Percentiles rank a stretch among this genome's conserved stretches.
These are phyloP conservation scores for Scalopus aquaticus DNA, from an alignment of 2,113 vertebrate genomes.

Conservation along the genomic window DNA sequence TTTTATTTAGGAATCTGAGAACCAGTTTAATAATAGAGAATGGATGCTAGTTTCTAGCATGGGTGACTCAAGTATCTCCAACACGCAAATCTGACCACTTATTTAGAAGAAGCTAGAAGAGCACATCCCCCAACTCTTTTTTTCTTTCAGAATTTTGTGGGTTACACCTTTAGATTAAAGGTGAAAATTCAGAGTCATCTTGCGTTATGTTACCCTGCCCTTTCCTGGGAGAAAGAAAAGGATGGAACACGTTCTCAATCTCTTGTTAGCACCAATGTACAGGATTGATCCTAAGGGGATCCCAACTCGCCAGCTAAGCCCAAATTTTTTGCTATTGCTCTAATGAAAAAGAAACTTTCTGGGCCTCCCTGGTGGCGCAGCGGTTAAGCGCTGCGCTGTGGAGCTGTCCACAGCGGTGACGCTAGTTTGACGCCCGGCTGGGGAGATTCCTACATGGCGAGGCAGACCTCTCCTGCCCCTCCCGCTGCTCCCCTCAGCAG, in stretches of 20 bases:
- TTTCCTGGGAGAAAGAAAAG: conserved; percentile 49
- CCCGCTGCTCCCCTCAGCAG: no score
- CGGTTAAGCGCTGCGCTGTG: no score
- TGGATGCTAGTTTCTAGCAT: not conserved
- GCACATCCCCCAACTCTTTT: not conserved
- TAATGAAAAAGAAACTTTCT: conserved; percentile 31
- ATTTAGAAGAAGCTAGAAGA: conserved; percentile 28
- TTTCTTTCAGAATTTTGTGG: not conserved
- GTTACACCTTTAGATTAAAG: conserved; percentile 39
- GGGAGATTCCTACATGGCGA: no score
- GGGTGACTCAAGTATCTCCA: not conserved
- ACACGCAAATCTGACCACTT: not conserved
- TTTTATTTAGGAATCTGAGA: conserved; percentile 54
- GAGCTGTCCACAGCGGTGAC: no score
- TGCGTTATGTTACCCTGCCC: not conserved
- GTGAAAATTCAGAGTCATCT: conserved; percentile 12
- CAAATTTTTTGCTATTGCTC: not conserved
- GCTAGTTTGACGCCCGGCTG: no score
- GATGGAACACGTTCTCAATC: not conserved
- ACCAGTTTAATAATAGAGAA: not conserved
- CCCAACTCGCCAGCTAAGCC: not conserved
- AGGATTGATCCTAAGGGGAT: not conserved
- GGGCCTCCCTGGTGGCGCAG: no score
- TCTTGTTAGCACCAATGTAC: not conserved
- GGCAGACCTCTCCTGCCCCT: no score